Evolutionary conservation across 2,888 invertebrate genomes (phyloP).

Genomic region (Imbricaverruca yamaguchii): DNA sequence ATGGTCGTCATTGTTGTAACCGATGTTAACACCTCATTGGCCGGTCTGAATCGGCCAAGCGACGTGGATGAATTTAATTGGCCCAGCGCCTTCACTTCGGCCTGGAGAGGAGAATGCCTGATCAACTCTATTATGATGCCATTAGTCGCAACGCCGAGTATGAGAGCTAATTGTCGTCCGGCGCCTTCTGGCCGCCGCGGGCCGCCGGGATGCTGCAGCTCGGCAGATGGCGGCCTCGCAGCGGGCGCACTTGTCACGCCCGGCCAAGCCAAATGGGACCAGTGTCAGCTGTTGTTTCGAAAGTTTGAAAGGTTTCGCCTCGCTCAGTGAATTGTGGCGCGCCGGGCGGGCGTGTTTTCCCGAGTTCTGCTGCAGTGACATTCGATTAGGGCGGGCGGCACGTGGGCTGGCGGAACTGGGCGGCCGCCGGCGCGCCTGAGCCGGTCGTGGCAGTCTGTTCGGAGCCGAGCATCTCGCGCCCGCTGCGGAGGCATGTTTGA

Average conservation of each 20-base stretch:
- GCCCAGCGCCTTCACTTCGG: background rate
- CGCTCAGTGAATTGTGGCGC: background rate
- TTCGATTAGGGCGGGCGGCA: no score
- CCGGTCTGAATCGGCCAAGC: background rate
- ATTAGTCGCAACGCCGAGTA: background rate
- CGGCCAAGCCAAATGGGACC: background rate
- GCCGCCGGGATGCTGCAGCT: no score
- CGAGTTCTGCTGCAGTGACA: no score
- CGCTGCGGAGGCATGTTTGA: no score
- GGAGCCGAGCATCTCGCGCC: no score
- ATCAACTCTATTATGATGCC: constrained; percentile 14
- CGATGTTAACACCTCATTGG: background rate
- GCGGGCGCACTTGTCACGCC: background rate
- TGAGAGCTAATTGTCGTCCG: background rate
- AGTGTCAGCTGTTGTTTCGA: constrained; percentile 2
- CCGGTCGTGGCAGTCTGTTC: no score
- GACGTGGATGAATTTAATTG: constrained; percentile 17
- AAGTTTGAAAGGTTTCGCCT: constrained; percentile 5
- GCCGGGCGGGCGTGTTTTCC: background rate
- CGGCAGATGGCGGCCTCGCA: background rate
- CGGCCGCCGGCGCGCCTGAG: background rate
- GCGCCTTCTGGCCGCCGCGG: no score
- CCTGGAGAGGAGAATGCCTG: constrained; percentile 7
- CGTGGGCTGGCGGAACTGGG: background rate
- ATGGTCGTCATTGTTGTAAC: background rate